phyloP scores from a whole-genome alignment of 2,113 vertebrate genomes.

The Meriones unguiculatus region DNA sequence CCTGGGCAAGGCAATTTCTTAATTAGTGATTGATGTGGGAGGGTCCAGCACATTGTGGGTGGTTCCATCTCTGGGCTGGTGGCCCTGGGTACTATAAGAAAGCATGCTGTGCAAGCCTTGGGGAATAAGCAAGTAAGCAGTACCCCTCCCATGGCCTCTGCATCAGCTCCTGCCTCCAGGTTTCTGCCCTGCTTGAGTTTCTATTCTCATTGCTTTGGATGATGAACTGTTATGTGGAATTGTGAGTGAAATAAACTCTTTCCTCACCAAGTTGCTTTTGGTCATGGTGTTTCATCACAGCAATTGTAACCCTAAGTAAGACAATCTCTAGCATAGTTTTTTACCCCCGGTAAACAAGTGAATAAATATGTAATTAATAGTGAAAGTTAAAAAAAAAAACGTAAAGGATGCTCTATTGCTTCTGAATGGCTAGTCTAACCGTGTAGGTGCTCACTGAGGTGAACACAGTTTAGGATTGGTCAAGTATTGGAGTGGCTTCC shows the following conservation, averaged over 20 bases:
- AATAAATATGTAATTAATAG: background rate
- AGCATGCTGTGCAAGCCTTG: background rate
- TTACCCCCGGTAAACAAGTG: background rate
- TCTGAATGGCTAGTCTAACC: background rate
- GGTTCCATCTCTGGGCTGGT: background rate
- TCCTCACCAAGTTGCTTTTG: background rate
- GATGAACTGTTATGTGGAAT: background rate
- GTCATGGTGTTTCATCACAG: background rate
- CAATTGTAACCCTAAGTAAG: background rate
- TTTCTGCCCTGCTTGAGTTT: background rate
- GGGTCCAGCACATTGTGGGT: background rate
- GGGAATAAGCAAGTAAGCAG: background rate
- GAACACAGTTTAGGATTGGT: no score
- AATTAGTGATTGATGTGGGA: background rate
- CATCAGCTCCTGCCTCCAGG: background rate
- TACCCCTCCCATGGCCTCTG: background rate
- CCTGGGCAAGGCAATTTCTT: background rate
- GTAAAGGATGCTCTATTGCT: background rate
- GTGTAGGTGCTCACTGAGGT: background rate
- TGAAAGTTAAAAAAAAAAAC: background rate
- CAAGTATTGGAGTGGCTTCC: background rate
- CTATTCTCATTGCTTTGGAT: background rate
- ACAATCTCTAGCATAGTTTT: background rate
- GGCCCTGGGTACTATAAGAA: background rate
- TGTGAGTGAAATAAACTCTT: background rate